Base-by-base conservation (phyloP, 2,113 vertebrate species). In the Mohoua ochrocephala region DNA sequence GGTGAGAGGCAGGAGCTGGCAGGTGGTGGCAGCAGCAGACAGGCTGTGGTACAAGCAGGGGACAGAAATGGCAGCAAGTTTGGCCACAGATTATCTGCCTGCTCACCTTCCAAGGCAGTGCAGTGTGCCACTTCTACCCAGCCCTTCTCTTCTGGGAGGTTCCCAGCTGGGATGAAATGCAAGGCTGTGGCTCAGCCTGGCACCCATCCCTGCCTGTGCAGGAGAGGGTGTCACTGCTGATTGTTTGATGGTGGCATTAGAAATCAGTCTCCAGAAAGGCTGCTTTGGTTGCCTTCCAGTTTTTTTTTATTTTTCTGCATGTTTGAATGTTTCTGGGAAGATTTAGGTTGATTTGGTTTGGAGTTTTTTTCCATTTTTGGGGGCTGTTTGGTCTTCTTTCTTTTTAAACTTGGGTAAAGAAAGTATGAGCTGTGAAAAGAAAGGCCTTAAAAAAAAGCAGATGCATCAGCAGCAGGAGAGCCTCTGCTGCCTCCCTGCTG, bases 201-300 rank as follows among this genome's bases (percentile, higher is more conserved):
- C 39, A 41, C 44, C 21, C 2, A 1, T 45, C 53, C 42, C 24
- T 30, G 5, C 42, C 22, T 35, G 22, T 45, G 26, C 1, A 2
- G 44, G 39, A 63, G 1, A 1, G 8, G 11, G 2, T 44, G 28
- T n/a, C 2, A 0, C 65, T 56, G 33, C 27, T 6, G 2, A 39
- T 23, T 45, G 65, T 85, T 47, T 88, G 16, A 28, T 39, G 24
- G 15, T 56, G 15, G 19, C n/a, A 11, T 63, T 54, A 84, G 53
- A 96, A 53, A 45, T 67, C 42, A 22, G 59, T 59, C 53, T 92
- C 56, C 45, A 47, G 52, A 84, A 89, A 87, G 89, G 65, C 57
- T 69, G 16, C 15, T 57, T 61, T 49, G 9, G 42, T 86, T 63
- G 35, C 68, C 24, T 79, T 78, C 41, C 35, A 42, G 6, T 54